Evolutionary conservation across 2,888 invertebrate species (phyloP).

Genomic region (Oscheius sp.): DNA sequence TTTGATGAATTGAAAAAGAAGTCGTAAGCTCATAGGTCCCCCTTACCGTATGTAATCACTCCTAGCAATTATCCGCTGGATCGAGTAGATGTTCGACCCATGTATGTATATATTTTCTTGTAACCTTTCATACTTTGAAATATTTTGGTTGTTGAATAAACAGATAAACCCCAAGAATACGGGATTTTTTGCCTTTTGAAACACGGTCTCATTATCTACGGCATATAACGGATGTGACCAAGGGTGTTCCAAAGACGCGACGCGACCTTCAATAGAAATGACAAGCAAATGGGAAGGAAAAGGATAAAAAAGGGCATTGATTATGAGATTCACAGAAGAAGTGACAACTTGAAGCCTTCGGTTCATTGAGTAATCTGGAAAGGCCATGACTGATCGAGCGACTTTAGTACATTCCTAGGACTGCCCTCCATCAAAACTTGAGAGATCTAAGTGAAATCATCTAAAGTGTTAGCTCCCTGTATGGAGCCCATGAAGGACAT

Average conservation of each 20-base stretch:
- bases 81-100: too few relatives aligned
- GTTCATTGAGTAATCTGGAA: too few relatives aligned
- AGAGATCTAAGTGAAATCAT: too few relatives aligned
- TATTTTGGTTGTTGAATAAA: background rate
- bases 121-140: background rate
- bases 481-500: background rate
- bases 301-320: background rate
- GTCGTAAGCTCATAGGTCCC: conserved; percentile 8
- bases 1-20: conserved; percentile 64
- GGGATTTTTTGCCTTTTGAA: background rate
- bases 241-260: conserved; percentile 29
- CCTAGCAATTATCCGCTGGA: background rate
- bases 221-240: conserved; percentile 29
- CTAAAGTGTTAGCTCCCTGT: background rate
- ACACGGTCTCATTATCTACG: conserved; percentile 28
- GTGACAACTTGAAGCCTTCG: conserved; percentile 1
- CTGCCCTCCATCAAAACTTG: too few relatives aligned
- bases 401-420: background rate
- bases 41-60: background rate
- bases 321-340: conserved; percentile 8
- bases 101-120: background rate
- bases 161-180: too few relatives aligned
- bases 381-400: background rate
- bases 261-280: conserved; percentile 39
- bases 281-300: conserved; percentile 14